Conservation (phyloP, 2,888 invertebrate genomes). For the Agriotes lineatus region DNA sequence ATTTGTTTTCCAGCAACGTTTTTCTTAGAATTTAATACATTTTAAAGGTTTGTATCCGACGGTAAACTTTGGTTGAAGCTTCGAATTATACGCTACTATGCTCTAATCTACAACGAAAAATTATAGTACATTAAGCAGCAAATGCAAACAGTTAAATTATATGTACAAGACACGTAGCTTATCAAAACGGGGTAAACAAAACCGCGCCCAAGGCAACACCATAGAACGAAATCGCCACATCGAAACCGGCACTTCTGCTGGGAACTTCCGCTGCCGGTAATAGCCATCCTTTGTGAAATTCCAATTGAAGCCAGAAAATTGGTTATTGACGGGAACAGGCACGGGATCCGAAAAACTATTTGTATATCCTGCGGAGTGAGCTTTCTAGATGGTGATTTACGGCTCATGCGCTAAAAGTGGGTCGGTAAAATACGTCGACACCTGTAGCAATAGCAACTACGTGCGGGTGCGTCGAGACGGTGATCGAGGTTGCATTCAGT, state of each 20-base stretch:
- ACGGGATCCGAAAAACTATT: constrained; percentile 26
- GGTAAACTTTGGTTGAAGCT: too few relatives aligned
- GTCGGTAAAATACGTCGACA: constrained; percentile 45
- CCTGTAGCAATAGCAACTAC: constrained; percentile 46
- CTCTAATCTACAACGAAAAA: too few relatives aligned
- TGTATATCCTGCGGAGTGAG: constrained; percentile 12
- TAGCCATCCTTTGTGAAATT: constrained; percentile 18
- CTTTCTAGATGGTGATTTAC: constrained; percentile 31
- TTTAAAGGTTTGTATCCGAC: too few relatives aligned
- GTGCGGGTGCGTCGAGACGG: constrained; percentile 42
- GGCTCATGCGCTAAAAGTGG: constrained; percentile 45
- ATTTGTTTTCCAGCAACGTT: too few relatives aligned
- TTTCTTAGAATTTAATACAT: too few relatives aligned
- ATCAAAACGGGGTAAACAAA: neutral
- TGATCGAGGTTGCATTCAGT: constrained; percentile 28
- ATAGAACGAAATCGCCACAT: neutral
- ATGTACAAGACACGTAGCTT: neutral
- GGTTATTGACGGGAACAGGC: constrained; percentile 22
- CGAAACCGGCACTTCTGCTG: neutral
- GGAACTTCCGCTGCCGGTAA: neutral
- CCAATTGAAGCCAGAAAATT: constrained; percentile 26
- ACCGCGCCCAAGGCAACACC: constrained; percentile 1
- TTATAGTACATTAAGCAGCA: too few relatives aligned
- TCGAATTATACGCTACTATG: too few relatives aligned
- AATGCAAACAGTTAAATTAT: too few relatives aligned